These are phyloP conservation scores for Tiliqua scincoides DNA, from an alignment of 2,113 vertebrate species.

Conservation along the genomic window DNA sequence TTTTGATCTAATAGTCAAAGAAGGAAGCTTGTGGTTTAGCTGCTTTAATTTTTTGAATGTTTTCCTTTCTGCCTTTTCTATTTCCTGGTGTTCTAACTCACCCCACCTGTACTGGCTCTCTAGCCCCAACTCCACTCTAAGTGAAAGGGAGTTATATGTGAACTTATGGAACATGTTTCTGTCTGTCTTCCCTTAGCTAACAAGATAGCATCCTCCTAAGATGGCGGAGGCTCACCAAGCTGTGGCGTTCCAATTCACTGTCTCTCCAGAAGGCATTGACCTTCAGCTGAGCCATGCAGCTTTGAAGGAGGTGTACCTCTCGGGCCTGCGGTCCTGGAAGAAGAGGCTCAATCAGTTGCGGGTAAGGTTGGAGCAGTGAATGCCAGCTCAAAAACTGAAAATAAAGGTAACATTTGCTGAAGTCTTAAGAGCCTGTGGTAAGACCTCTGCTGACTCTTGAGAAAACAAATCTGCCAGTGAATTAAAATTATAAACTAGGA, in stretches of 20 bases:
- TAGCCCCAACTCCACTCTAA: not conserved
- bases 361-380: slow-evolving; percentile 67
- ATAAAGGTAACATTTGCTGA: too few relatives aligned
- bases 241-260: slow-evolving; percentile 85
- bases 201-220: slow-evolving; percentile 21
- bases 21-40: not conserved
- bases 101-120: not conserved
- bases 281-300: slow-evolving; percentile 81
- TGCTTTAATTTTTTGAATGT: not conserved
- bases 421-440: not conserved
- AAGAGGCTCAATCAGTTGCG: slow-evolving; percentile 83
- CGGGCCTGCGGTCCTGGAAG: slow-evolving; percentile 88
- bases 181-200: not conserved
- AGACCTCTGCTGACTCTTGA: not conserved
- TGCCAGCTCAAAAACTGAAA: not conserved
- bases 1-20: not conserved
- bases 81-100: not conserved
- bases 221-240: slow-evolving; percentile 94
- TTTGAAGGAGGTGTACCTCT: slow-evolving; percentile 86
- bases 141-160: not conserved
- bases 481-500: not conserved
- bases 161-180: not conserved
- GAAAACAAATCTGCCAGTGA: not conserved
- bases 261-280: slow-evolving; percentile 81
- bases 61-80: too few relatives aligned